phyloP scores from a whole-genome alignment of 2,888 invertebrate genomes.

The Monochamus alternatus region DNA sequence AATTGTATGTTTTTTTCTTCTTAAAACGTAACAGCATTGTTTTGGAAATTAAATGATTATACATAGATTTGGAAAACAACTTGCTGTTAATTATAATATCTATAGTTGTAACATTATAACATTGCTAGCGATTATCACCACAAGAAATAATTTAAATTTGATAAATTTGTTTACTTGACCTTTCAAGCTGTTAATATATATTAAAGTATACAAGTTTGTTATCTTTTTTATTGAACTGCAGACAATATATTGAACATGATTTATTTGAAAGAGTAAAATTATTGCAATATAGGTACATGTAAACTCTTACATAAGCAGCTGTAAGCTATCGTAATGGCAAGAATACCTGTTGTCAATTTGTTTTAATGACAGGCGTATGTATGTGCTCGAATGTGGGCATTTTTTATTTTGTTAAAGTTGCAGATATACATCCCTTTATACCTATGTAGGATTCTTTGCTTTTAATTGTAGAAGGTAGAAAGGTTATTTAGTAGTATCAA shows the following conservation, averaged over 20 bases:
- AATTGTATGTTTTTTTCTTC: too few relatives aligned
- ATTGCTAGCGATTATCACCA: not conserved
- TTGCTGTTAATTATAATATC: constrained; percentile 28
- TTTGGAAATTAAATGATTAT: too few relatives aligned
- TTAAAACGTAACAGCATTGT: too few relatives aligned
- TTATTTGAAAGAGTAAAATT: too few relatives aligned
- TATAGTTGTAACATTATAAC: not conserved
- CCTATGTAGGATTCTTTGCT: not conserved
- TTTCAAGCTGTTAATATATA: not conserved
- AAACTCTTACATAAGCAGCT: too few relatives aligned
- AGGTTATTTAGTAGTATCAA: too few relatives aligned
- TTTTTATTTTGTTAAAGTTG: constrained; percentile 10
- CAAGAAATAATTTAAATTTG: not conserved
- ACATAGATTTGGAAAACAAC: too few relatives aligned
- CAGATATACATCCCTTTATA: not conserved
- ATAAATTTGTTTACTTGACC: not conserved
- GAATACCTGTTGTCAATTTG: constrained; percentile 21
- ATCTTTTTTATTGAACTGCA: not conserved
- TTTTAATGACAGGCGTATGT: constrained; percentile 18
- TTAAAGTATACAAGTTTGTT: not conserved
- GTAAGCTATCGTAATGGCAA: not conserved
- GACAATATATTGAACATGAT: not conserved
- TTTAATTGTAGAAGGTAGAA: not conserved
- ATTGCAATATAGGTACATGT: not conserved
- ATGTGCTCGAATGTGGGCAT: not conserved